Evolutionary conservation across 1,140 invertebrate species (phyloP).

Genomic region (Drosophila lowei): DNA sequence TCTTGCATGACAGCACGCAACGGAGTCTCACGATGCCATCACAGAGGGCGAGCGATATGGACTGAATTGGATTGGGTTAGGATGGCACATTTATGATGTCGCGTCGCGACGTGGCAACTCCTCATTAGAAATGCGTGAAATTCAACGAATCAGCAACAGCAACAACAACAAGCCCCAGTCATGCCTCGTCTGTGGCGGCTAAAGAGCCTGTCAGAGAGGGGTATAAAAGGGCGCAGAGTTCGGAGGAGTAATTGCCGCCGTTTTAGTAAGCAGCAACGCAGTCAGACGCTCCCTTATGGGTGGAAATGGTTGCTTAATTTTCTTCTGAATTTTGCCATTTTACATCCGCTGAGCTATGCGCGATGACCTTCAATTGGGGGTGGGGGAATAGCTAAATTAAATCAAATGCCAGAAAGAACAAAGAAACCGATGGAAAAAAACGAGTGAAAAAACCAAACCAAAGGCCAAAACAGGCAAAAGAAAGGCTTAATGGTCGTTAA

Average conservation of each 20-base stretch:
- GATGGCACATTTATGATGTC: constrained; percentile 57
- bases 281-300: constrained; percentile 2
- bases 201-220: constrained; percentile 2
- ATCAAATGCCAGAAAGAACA: constrained; percentile 54
- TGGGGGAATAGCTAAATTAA: constrained; percentile 56
- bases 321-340: constrained; percentile 43
- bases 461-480: constrained; percentile 19
- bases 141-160: constrained; percentile 27
- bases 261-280: constrained; percentile 19
- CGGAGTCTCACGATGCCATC: constrained; percentile 15
- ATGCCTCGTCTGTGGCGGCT: not conserved
- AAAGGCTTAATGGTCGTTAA: constrained; percentile 71
- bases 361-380: constrained; percentile 50
- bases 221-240: no score
- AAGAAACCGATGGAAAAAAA: not conserved
- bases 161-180: no score
- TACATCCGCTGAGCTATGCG: constrained; percentile 56
- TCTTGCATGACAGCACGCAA: constrained; percentile 68
- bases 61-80: not conserved
- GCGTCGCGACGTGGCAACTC: constrained; percentile 37
- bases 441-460: not conserved
- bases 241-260: constrained; percentile 27
- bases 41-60: not conserved
- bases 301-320: constrained; percentile 38
- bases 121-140: constrained; percentile 72